A percentile compares a stretch with the other conserved stretches of the same genome.
Evolutionary conservation across 2,888 invertebrate genomes (phyloP).

Genomic region (Drosophila melanosoma): DNA sequence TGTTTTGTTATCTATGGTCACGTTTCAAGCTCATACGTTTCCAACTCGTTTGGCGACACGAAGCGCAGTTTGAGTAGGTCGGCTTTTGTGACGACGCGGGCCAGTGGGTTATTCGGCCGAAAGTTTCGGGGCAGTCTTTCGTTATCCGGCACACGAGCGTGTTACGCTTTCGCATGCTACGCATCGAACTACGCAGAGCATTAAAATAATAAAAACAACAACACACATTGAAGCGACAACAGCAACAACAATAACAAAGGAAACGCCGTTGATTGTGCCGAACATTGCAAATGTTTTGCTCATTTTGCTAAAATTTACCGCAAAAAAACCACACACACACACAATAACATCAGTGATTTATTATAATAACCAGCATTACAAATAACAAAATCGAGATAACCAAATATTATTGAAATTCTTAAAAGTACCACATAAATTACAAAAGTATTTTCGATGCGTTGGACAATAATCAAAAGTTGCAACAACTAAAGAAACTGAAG

Average conservation of each 20-base stretch:
- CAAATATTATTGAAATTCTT: neutral
- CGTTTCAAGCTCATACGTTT: slow-evolving; percentile 48
- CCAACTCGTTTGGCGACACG: slow-evolving; percentile 25
- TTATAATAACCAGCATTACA: neutral
- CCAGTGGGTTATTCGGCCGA: slow-evolving; percentile 60
- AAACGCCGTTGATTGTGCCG: slow-evolving; percentile 61
- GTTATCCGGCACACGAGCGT: slow-evolving; percentile 69
- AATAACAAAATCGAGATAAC: neutral
- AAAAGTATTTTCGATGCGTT: slow-evolving; percentile 17
- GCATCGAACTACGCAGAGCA: slow-evolving; percentile 44
- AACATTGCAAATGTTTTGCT: slow-evolving; percentile 60
- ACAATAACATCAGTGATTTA: slow-evolving; percentile 10
- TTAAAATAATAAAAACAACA: slow-evolving; percentile 21
- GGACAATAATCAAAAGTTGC: slow-evolving; percentile 5
- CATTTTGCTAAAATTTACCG: slow-evolving; percentile 61
- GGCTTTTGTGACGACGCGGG: slow-evolving; percentile 40
- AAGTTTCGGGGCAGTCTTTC: slow-evolving; percentile 63
- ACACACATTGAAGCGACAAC: slow-evolving; percentile 22
- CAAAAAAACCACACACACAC: slow-evolving; percentile 8
- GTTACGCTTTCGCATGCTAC: slow-evolving; percentile 62
- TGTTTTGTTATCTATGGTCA: slow-evolving; percentile 56
- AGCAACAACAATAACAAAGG: slow-evolving; percentile 35
- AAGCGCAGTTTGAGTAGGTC: slow-evolving; percentile 18
- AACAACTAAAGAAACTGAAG: slow-evolving; percentile 24
- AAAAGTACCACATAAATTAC: neutral